phyloP scores from a whole-genome alignment of 2,888 invertebrate genomes.

The Phoronis australis region DNA sequence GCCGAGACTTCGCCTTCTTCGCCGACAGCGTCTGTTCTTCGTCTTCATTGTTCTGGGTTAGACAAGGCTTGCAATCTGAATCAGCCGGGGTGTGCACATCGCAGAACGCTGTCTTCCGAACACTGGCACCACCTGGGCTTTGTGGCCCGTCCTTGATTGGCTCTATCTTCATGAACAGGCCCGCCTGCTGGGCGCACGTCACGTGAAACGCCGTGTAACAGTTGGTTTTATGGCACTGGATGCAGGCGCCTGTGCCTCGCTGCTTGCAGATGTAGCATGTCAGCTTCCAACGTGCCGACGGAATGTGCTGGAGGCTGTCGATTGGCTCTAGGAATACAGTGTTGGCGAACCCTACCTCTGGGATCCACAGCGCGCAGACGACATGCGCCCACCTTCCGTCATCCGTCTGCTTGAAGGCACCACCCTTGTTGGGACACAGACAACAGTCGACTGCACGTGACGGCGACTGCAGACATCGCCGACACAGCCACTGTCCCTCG shows the following conservation, averaged over 20 bases:
- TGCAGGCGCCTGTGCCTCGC: conserved; percentile 79
- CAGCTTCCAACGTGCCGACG: conserved; percentile 91
- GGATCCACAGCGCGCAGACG: conserved; percentile 98
- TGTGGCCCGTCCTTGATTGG: conserved; percentile 64
- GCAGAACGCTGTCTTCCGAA: conserved; percentile 94
- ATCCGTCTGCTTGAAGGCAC: conserved; percentile 98
- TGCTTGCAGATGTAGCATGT: conserved; percentile 88
- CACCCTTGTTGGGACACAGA: conserved; percentile 95
- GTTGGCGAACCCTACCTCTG: conserved; percentile 91
- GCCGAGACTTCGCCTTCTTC: conserved; percentile 55
- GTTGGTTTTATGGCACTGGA: conserved; percentile 94
- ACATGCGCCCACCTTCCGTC: conserved; percentile 96
- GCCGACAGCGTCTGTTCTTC: conserved; percentile 32
- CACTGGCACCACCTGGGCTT: conserved; percentile 32
- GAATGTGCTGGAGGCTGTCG: conserved; percentile 93
- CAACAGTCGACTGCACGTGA: conserved; percentile 93
- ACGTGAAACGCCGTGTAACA: conserved; percentile 99
- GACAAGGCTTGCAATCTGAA: conserved; percentile 34
- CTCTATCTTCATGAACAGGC: conserved; percentile 76
- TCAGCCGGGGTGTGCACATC: conserved; percentile 82
- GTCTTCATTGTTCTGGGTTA: conserved; percentile 34
- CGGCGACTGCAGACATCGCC: conserved; percentile 92
- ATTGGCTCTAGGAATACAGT: conserved; percentile 96
- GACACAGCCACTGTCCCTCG: conserved; percentile 95
- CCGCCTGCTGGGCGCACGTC: conserved; percentile 94